Conservation (phyloP, 2,113 vertebrate genomes). For the Synodontis membranacea region DNA sequence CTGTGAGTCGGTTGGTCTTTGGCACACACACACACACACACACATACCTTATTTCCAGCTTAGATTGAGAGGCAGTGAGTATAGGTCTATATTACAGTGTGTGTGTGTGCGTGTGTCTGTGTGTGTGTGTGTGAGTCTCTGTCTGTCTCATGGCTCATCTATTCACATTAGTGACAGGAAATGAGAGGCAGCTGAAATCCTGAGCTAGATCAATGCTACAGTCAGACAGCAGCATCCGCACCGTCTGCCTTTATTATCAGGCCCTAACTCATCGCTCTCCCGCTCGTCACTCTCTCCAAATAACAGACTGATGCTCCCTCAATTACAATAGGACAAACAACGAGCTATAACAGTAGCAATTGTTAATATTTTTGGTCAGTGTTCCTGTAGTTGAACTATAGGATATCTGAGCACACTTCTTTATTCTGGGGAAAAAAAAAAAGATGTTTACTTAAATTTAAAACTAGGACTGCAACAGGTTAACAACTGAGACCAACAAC, state of each 20-base stretch:
- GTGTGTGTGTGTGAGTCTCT: slow-evolving; percentile 34
- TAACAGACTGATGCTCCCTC: not conserved
- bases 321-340: not conserved
- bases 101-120: slow-evolving; percentile 24
- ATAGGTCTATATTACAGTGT: slow-evolving; percentile 34
- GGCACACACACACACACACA: slow-evolving; percentile 5
- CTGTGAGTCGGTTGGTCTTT: slow-evolving; percentile 11
- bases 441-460: not conserved
- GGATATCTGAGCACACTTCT: not conserved
- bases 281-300: slow-evolving; percentile 14
- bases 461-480: not conserved
- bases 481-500: not conserved
- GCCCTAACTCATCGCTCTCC: slow-evolving; percentile 25
- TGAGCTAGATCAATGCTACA: slow-evolving; percentile 54
- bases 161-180: slow-evolving; percentile 60
- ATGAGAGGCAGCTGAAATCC: slow-evolving; percentile 61
- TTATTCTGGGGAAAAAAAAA: not conserved
- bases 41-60: slow-evolving; percentile 40
- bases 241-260: slow-evolving; percentile 52
- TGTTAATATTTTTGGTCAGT: not conserved
- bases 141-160: slow-evolving; percentile 48
- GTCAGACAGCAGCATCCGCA: slow-evolving; percentile 36
- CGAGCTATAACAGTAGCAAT: not conserved
- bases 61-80: slow-evolving; percentile 44
- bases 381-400: not conserved